Evolutionary conservation across 2,888 invertebrate species (phyloP).

Genomic region (Lasioglossum morio): DNA sequence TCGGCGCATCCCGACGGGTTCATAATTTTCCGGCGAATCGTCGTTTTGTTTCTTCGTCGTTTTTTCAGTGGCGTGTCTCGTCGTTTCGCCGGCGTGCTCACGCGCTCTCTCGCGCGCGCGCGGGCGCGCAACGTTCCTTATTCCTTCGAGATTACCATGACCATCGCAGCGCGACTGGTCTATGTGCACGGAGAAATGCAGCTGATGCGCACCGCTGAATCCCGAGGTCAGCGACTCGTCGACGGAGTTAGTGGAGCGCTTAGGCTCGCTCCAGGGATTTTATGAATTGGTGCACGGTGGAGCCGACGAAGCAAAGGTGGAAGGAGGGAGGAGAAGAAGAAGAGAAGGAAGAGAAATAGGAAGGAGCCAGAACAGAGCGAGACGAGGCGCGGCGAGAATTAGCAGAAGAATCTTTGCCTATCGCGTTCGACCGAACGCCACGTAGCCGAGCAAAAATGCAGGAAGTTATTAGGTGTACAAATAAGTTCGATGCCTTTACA

Average conservation of each 20-base stretch:
- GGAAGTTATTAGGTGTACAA: background rate
- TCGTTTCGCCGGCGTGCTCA: conserved; percentile 37
- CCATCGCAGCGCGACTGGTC: conserved; percentile 76
- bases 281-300: conserved; percentile 81
- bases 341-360: conserved; percentile 31
- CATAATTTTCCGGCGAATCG: conserved; percentile 11
- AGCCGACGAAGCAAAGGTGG: conserved; percentile 38
- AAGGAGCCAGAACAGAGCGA: background rate
- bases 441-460: background rate
- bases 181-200: conserved; percentile 77
- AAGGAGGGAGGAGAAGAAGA: conserved; percentile 35
- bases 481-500: no score
- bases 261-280: conserved; percentile 78
- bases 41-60: background rate
- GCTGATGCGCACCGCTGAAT: conserved; percentile 84
- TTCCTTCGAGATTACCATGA: conserved; percentile 77
- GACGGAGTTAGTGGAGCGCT: conserved; percentile 84
- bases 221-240: conserved; percentile 84
- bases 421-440: conserved; percentile 26
- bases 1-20: background rate
- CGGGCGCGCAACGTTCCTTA: conserved; percentile 33
- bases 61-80: conserved; percentile 26
- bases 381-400: conserved; percentile 22
- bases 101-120: background rate
- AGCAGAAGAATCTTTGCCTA: conserved; percentile 33